A percentile compares a stretch with the other conserved stretches of the same genome.
Evolutionary conservation across 2,888 invertebrate species (phyloP).

Genomic region (Subacronicta megacephala): DNA sequence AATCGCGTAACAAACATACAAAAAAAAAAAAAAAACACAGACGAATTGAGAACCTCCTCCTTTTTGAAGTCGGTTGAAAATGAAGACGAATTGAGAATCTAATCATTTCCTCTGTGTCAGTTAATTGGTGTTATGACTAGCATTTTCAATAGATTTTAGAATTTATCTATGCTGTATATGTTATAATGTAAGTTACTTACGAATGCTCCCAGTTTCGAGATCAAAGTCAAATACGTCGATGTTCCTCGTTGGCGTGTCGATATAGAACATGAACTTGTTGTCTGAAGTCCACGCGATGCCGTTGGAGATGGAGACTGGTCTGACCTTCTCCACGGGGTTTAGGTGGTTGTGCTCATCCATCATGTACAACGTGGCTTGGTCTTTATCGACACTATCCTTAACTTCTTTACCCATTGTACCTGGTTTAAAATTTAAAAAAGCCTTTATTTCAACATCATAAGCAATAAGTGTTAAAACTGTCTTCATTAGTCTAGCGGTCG

Average conservation of each 20-base stretch:
- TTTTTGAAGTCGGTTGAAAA: too few relatives aligned
- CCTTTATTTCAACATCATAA: too few relatives aligned
- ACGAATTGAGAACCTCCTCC: too few relatives aligned
- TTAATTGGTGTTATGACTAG: too few relatives aligned
- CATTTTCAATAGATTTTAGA: too few relatives aligned
- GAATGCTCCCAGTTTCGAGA: conserved; percentile 86
- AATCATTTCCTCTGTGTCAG: too few relatives aligned
- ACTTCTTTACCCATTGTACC: conserved; percentile 91
- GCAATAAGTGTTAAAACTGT: too few relatives aligned
- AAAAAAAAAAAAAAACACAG: too few relatives aligned
- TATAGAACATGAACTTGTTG: conserved; percentile 93
- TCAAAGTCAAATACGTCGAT: conserved; percentile 93
- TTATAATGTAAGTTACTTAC: conserved; percentile 80
- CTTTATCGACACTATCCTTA: conserved; percentile 77
- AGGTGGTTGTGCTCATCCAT: conserved; percentile 79
- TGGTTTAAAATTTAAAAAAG: conserved; percentile 58
- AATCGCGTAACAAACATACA: too few relatives aligned
- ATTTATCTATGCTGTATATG: too few relatives aligned
- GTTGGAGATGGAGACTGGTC: conserved; percentile 92
- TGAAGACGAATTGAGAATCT: too few relatives aligned
- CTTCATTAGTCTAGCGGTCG: too few relatives aligned
- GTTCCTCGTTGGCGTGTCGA: conserved; percentile 92
- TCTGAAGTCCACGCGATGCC: conserved; percentile 94
- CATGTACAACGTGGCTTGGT: conserved; percentile 90
- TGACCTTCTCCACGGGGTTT: conserved; percentile 72